Base-by-base conservation (phyloP, 2,797 vertebrate species). In the Amblyopsis hoosieri region DNA sequence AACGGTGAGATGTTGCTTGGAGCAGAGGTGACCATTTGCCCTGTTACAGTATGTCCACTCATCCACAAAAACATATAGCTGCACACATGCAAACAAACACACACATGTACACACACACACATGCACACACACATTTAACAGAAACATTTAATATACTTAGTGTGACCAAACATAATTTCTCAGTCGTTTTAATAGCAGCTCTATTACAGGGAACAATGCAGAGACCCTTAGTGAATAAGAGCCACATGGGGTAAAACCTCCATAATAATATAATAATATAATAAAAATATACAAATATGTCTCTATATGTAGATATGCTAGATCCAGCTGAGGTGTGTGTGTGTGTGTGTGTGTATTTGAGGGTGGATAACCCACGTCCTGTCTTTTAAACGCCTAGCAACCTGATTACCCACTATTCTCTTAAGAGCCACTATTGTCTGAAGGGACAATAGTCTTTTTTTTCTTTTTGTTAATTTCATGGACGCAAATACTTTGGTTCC, bases 341-440 rank as follows among this genome's bases (percentile, higher is more conserved):
- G 59, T 52, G 59, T 45, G 88, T n/a, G 31, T 54, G 23, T 31
- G 11, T 52, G 50, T 8, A 12, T 31, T n/a, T 29, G 5, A 29
- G 31, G 23, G n/a, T 29, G 23, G 23, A 29, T 29, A 29, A 87
- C 63, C 87, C 89, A 89, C 80, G 76, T 72, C 81, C 82, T 79
- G 80, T 85, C 73, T 84, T 82, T 85, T 81, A 88, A 85, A 79
- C 89, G 83, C 90, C 88, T 78, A 78, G 78, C 83, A 90, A 91
- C 91, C 86, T 85, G 83, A 91, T 92, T 92, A 91, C 23, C 23
- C 23, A 23, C 91, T 91, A 88, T 86, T 89, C 85, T 75, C 90
- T 91, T 79, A 87, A 90, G 83, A 91, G 83, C 78, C 75, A 75
- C 84, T 87, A 84, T 91, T 93, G 88, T 91, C 87, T 74, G 45